Conservation (phyloP, 2,797 vertebrate genomes). For the Hydrolagus colliei region DNA sequence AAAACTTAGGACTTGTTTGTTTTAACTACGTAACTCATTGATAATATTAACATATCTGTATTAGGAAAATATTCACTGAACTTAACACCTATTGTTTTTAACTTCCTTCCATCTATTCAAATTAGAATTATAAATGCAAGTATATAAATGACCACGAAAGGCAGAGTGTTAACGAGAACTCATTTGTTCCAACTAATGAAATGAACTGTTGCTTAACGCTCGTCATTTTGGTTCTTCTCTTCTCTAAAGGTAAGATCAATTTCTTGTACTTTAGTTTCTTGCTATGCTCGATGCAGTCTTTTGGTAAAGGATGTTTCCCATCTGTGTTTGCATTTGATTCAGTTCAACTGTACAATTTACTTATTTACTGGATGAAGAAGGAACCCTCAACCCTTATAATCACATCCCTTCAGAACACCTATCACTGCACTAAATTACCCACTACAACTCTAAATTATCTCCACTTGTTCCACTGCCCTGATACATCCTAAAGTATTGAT, state of each 20-base stretch:
- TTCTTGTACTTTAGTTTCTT: not conserved
- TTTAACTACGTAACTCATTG: not conserved
- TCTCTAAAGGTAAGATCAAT: not conserved
- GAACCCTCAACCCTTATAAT: too few relatives aligned
- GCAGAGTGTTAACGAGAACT: not conserved
- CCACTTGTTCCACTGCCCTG: too few relatives aligned
- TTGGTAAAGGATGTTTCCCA: not conserved
- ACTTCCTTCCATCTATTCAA: constrained; percentile 18
- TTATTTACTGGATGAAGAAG: too few relatives aligned
- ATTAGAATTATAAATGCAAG: not conserved
- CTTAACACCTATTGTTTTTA: not conserved
- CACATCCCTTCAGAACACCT: too few relatives aligned
- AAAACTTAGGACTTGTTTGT: not conserved
- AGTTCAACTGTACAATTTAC: not conserved
- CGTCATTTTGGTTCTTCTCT: not conserved
- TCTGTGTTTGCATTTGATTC: not conserved
- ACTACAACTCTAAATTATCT: too few relatives aligned
- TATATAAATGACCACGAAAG: constrained; percentile 11
- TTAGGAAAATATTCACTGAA: not conserved
- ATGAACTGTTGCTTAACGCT: constrained; percentile 2
- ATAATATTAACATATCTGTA: not conserved
- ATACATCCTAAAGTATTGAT: too few relatives aligned
- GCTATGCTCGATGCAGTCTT: not conserved
- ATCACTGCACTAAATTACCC: too few relatives aligned
- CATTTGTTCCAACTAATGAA: not conserved